Percentiles rank a stretch among this genome's conserved stretches.
These are phyloP conservation scores for Heliconius sara DNA, from an alignment of 2,888 invertebrate genomes.

Conservation along the genomic window DNA sequence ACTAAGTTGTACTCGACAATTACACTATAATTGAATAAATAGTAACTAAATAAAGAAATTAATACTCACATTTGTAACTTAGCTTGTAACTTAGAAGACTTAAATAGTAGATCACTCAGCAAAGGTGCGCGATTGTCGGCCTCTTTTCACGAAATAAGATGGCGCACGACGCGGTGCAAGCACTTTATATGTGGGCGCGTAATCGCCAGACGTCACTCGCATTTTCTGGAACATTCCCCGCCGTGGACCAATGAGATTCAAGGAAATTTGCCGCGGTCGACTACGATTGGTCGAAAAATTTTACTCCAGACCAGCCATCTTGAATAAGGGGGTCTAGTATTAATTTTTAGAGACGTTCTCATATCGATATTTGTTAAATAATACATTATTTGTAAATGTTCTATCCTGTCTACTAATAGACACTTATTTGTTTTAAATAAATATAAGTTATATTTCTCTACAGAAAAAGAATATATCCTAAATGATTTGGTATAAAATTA, in stretches of 20 bases:
- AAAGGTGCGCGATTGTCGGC: constrained; percentile 81
- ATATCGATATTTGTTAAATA: not conserved
- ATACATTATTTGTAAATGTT: not conserved
- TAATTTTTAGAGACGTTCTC: constrained; percentile 19
- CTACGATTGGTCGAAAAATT: constrained; percentile 63
- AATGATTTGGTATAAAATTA: too few relatives aligned
- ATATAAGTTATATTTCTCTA: too few relatives aligned
- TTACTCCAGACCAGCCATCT: constrained; percentile 44
- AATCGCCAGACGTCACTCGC: constrained; percentile 70
- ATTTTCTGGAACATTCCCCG: constrained; percentile 77
- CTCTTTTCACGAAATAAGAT: constrained; percentile 76
- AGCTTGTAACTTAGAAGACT: constrained; percentile 61
- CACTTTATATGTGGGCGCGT: constrained; percentile 61
- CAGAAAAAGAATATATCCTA: too few relatives aligned
- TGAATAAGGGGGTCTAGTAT: constrained; percentile 47
- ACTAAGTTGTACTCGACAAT: not conserved
- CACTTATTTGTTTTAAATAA: not conserved
- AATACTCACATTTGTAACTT: constrained; percentile 68
- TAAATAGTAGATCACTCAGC: constrained; percentile 73
- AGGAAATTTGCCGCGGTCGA: constrained; percentile 50
- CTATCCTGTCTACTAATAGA: not conserved
- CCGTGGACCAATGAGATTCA: constrained; percentile 62
- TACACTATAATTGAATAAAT: constrained; percentile 14
- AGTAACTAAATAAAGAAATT: constrained; percentile 27
- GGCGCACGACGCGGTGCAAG: constrained; percentile 58